Evolutionary conservation across 2,888 invertebrate genomes (phyloP).

Genomic region (Pheosia tremula): DNA sequence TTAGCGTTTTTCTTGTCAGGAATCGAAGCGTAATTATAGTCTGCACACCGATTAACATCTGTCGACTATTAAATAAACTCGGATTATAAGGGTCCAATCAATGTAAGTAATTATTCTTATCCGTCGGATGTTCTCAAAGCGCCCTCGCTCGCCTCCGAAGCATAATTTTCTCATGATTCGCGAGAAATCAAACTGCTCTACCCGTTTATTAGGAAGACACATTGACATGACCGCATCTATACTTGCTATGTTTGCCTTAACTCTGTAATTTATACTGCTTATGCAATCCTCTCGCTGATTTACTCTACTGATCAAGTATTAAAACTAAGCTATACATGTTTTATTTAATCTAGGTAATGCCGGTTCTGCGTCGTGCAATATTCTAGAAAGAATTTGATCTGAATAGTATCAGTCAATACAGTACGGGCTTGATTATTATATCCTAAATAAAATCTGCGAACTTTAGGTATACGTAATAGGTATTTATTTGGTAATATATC

Average conservation of each 20-base stretch:
- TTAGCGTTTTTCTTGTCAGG: constrained; percentile 78
- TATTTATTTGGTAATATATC: not conserved
- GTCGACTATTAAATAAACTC: constrained; percentile 83
- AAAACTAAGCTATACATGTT: not conserved
- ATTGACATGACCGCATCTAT: constrained; percentile 69
- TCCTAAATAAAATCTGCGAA: no score
- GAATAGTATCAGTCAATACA: not conserved
- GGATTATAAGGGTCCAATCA: constrained; percentile 83
- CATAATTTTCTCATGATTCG: constrained; percentile 83
- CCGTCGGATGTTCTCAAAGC: constrained; percentile 82
- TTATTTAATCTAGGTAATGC: not conserved
- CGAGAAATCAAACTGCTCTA: constrained; percentile 77
- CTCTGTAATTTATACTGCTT: constrained; percentile 56
- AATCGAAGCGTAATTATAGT: constrained; percentile 80
- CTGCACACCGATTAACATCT: constrained; percentile 81
- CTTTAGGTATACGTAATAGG: no score
- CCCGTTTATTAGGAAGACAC: constrained; percentile 80
- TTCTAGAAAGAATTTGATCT: not conserved
- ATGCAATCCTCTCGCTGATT: constrained; percentile 28
- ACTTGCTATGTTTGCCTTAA: constrained; percentile 58
- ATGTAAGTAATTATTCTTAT: constrained; percentile 84
- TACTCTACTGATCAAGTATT: constrained; percentile 15
- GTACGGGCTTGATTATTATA: no score
- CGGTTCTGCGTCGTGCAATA: not conserved
- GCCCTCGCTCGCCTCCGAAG: constrained; percentile 62